These are phyloP conservation scores for Anguilla marmorata DNA, from an alignment of 2,797 vertebrate genomes.

Conservation along the genomic window DNA sequence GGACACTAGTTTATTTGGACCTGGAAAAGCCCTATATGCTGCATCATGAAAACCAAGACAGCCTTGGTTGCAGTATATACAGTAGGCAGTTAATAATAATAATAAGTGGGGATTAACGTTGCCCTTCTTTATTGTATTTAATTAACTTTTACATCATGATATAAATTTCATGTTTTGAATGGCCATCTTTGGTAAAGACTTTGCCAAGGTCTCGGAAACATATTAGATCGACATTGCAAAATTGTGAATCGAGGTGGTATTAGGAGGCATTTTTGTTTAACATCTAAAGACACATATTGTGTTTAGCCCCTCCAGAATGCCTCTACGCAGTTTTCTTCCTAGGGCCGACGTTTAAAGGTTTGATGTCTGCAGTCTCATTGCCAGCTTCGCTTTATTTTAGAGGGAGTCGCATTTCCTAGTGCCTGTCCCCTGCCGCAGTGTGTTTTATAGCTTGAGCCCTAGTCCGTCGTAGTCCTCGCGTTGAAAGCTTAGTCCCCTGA, in stretches of 20 bases:
- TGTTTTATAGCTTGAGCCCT: not conserved
- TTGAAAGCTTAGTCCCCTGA: conserved; percentile 2
- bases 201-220: not conserved
- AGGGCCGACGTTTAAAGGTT: not conserved
- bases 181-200: not conserved
- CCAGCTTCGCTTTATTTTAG: not conserved
- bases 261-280: not conserved
- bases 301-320: not conserved
- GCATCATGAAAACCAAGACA: not conserved
- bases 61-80: not conserved
- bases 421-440: conserved; percentile 3
- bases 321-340: not conserved
- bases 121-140: conserved; percentile 12
- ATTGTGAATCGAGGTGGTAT: not conserved
- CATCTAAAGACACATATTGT: not conserved
- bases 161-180: not conserved
- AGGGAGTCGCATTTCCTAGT: conserved; percentile 18
- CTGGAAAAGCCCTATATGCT: not conserved
- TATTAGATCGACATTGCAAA: not conserved
- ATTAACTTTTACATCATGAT: not conserved
- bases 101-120: not conserved
- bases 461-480: not conserved
- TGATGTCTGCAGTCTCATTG: not conserved
- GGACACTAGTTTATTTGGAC: not conserved
- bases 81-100: not conserved